Conservation (phyloP, 2,113 vertebrate genomes). For the Albula glossodonta region DNA sequence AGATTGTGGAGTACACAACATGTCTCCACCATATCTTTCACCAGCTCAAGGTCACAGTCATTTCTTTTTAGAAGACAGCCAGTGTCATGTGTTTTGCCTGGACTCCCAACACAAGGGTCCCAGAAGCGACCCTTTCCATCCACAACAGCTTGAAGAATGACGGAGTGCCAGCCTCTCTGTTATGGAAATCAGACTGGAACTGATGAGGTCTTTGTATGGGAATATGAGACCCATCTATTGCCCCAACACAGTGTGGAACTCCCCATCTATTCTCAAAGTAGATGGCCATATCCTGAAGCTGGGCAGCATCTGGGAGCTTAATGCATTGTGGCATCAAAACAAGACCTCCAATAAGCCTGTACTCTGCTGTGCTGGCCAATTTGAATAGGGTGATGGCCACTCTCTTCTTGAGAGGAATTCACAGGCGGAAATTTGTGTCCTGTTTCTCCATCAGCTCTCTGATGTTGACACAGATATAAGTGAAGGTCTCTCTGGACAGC, state of each 20-base stretch:
- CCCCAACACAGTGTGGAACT: constrained; percentile 5
- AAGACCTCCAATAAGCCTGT: constrained; percentile 31
- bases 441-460: constrained; percentile 25
- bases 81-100: constrained; percentile 22
- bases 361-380: constrained; percentile 28
- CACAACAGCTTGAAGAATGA: constrained; percentile 24
- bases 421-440: constrained; percentile 26
- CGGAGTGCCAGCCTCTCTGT: constrained; percentile 23
- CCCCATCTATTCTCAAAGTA: neutral
- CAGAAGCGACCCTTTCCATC: neutral
- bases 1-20: constrained; percentile 29
- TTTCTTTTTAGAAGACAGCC: constrained; percentile 21
- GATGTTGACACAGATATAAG: constrained; percentile 24
- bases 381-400: constrained; percentile 36
- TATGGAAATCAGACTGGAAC: constrained; percentile 13
- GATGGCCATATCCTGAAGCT: neutral
- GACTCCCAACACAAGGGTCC: neutral
- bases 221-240: constrained; percentile 15
- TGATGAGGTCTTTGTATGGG: neutral
- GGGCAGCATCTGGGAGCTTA: neutral
- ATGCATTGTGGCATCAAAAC: constrained; percentile 24
- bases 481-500: constrained; percentile 39
- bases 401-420: constrained; percentile 32
- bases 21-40: constrained; percentile 20
- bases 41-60: neutral